A percentile compares a stretch with the other conserved stretches of the same genome.
Evolutionary conservation across 2,888 invertebrate species (phyloP).

Genomic region (Encarsia formosa): DNA sequence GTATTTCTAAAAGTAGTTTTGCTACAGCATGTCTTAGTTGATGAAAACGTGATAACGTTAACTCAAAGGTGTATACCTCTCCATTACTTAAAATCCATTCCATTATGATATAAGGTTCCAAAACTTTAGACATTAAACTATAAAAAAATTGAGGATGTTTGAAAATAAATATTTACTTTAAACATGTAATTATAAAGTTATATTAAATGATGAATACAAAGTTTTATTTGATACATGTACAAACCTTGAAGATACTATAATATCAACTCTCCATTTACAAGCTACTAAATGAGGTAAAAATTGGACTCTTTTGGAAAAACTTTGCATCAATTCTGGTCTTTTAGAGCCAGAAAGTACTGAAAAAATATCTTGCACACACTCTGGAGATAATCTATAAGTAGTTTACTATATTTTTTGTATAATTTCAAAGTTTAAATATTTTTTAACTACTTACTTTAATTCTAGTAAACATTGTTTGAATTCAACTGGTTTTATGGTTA

Average conservation of each 20-base stretch:
- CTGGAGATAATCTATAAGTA: slow-evolving; percentile 49
- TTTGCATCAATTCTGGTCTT: slow-evolving; percentile 45
- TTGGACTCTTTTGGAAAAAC: slow-evolving; percentile 48
- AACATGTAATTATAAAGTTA: neutral
- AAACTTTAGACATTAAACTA: slow-evolving; percentile 48
- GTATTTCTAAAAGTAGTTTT: slow-evolving; percentile 53
- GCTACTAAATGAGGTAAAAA: slow-evolving; percentile 49
- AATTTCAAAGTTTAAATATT: neutral
- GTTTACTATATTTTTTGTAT: slow-evolving; percentile 1
- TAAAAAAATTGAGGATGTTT: slow-evolving; percentile 32
- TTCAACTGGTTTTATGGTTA: slow-evolving; percentile 52
- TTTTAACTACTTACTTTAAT: slow-evolving; percentile 42
- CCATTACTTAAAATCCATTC: slow-evolving; percentile 54
- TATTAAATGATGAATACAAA: neutral
- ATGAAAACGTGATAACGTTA: slow-evolving; percentile 55
- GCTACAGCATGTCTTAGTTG: slow-evolving; percentile 55
- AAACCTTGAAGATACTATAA: slow-evolving; percentile 55
- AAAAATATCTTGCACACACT: slow-evolving; percentile 54
- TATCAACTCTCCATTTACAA: slow-evolving; percentile 55
- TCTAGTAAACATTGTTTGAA: slow-evolving; percentile 53
- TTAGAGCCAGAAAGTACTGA: slow-evolving; percentile 55
- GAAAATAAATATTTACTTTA: too few species aligned
- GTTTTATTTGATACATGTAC: neutral
- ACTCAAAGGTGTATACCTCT: slow-evolving; percentile 52
- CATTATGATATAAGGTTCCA: slow-evolving; percentile 54